Evolutionary conservation across 2,797 vertebrate species (phyloP), one percentile per base, ranked within the genome.

Genomic region (Selene dorsalis): DNA sequence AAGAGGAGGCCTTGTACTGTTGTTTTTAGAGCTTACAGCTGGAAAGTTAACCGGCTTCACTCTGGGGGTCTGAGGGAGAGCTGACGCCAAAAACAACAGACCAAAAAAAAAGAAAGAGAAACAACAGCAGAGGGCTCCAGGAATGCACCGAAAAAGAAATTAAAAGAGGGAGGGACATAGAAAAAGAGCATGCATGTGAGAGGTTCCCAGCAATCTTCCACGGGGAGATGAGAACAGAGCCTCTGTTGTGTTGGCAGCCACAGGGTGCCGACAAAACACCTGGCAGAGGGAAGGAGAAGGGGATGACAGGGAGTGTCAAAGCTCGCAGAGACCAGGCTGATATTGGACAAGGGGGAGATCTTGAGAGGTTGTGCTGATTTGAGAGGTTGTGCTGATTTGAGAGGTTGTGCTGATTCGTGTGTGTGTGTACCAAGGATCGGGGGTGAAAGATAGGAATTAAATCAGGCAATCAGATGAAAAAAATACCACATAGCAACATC

Each of bases 21-120:
- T 92, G 84, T 85, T 72, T 88, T 91, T 81, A 77, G 73, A 87
- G 84, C 82, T 85, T 82, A 84, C 69, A 83, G 80, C 66, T 35
- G 58, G 62, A 68, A 72, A 76, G 82, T 63, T 71, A 82, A 79
- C 73, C 5, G 83, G 71, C 78, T 84, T 75, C 84, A 72, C 84
- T 72, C 75, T 56, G 75, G 71, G 84, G 77, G 83, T 87, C 73
- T 59, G 13, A 38, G 14, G 35, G 16, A 68, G 66, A 61, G 16
- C 64, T 45, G 38, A 85, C 6, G 80, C 87, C 91, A 94, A 91
- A 87, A 89, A 88, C 79, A 93, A 92, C 91, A 92, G 77, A 78
- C 69, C 6, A 35, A 35, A 35, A 35, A 35, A 86, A 84, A 89
- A 87, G 82, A 87, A 90, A 83, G 63, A 89, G 83, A 88, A 86